Evolutionary conservation across 2,888 invertebrate species (phyloP).

Genomic region (Elegia similella): DNA sequence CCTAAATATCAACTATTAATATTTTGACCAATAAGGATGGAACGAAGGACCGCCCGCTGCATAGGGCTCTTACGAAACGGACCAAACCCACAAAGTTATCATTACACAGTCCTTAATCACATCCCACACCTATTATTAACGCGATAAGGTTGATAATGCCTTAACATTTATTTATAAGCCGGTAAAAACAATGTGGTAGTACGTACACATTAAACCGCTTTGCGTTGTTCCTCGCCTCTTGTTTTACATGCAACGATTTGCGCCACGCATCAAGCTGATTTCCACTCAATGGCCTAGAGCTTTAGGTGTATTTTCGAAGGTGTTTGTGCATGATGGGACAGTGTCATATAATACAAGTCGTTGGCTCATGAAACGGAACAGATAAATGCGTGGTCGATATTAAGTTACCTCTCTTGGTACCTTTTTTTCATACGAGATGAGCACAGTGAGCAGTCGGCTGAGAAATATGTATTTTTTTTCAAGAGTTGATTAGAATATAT

Average conservation of each 20-base stretch:
- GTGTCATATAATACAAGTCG: slow-evolving; percentile 69
- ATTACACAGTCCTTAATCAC: slow-evolving; percentile 15
- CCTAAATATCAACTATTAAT: slow-evolving; percentile 54
- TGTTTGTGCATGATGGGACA: slow-evolving; percentile 41
- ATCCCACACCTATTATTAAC: slow-evolving; percentile 29
- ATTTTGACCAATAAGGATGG: slow-evolving; percentile 53
- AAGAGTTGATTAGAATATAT: not conserved
- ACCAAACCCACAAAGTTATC: slow-evolving; percentile 26
- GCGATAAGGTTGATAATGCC: slow-evolving; percentile 40
- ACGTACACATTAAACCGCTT: slow-evolving; percentile 40
- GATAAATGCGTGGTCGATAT: slow-evolving; percentile 72
- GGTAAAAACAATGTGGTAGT: slow-evolving; percentile 32
- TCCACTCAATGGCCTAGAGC: slow-evolving; percentile 30
- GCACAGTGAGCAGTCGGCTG: slow-evolving; percentile 12
- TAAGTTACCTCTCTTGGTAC: slow-evolving; percentile 59
- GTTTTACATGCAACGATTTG: slow-evolving; percentile 57
- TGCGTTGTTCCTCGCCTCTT: slow-evolving; percentile 57
- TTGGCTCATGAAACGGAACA: slow-evolving; percentile 70
- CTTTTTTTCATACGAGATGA: slow-evolving; percentile 42
- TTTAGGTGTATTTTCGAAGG: slow-evolving; percentile 35
- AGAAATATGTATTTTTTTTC: not conserved
- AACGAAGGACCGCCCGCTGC: slow-evolving; percentile 65
- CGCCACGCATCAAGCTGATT: slow-evolving; percentile 36
- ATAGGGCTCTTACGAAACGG: slow-evolving; percentile 44
- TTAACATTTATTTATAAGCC: slow-evolving; percentile 25